Evolutionary conservation across 2,888 invertebrate genomes (phyloP).

Genomic region (Andrena chrysosceles): DNA sequence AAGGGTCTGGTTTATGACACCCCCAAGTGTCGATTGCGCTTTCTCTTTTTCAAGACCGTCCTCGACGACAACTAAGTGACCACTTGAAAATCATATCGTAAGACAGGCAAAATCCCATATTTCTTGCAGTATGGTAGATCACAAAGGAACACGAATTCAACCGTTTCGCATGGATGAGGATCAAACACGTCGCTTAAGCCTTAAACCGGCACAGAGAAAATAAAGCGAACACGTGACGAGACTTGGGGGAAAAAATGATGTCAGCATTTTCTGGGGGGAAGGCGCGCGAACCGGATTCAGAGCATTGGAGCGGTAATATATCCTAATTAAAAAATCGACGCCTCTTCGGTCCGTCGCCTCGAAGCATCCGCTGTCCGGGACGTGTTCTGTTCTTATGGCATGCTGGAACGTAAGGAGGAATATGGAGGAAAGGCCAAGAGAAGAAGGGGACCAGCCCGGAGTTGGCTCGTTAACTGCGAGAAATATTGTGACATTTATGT

Average conservation of each 20-base stretch:
- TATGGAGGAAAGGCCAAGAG: constrained; percentile 49
- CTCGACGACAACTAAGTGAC: too few relatives aligned
- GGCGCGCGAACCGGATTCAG: constrained; percentile 46
- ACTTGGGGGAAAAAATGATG: constrained; percentile 29
- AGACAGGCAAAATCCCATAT: too few relatives aligned
- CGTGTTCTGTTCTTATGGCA: constrained; percentile 53
- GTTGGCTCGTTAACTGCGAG: constrained; percentile 84
- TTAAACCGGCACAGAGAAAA: neutral
- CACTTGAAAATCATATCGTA: too few relatives aligned
- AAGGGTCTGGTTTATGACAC: too few relatives aligned
- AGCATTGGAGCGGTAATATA: constrained; percentile 60
- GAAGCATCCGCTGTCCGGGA: constrained; percentile 69
- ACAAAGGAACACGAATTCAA: neutral
- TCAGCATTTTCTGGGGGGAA: constrained; percentile 37
- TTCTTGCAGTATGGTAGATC: neutral
- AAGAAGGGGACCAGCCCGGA: constrained; percentile 64
- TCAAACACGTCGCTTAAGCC: neutral
- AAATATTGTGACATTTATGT: constrained; percentile 84
- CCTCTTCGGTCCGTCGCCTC: constrained; percentile 80
- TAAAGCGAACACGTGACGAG: constrained; percentile 30
- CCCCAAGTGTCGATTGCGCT: too few relatives aligned
- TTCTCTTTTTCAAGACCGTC: too few relatives aligned
- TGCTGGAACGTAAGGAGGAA: constrained; percentile 61
- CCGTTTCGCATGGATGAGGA: neutral
- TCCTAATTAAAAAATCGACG: constrained; percentile 84